A percentile compares a stretch with the other conserved stretches of the same genome.
Evolutionary conservation across 1,140 invertebrate genomes (phyloP).

Genomic region (Aphelinus certus): DNA sequence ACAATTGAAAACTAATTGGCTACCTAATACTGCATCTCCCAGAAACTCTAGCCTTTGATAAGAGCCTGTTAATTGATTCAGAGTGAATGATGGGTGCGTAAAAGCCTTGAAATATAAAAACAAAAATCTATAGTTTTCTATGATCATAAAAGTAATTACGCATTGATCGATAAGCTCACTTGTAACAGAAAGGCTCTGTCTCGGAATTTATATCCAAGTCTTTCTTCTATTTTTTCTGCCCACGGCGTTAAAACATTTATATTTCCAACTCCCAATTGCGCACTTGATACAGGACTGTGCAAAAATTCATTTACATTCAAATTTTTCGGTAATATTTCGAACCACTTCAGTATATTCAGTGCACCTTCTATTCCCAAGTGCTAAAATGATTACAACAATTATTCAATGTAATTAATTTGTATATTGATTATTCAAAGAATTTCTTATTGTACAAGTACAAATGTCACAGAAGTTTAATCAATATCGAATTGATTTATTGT

Average conservation of each 20-base stretch:
- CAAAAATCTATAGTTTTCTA: background rate
- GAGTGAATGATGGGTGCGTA: constrained; percentile 90
- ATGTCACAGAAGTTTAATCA: background rate
- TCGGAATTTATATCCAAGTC: constrained; percentile 74
- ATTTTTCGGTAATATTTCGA: constrained; percentile 71
- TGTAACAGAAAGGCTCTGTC: constrained; percentile 69
- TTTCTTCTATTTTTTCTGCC: constrained; percentile 68
- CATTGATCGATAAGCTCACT: constrained; percentile 52
- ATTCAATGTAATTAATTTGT: background rate
- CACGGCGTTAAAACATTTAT: constrained; percentile 62
- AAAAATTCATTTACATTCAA: constrained; percentile 54
- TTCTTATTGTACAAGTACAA: background rate
- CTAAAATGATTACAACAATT: constrained; percentile 50
- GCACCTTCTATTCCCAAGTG: constrained; percentile 68
- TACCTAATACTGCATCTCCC: constrained; percentile 89
- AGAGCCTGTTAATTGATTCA: constrained; percentile 86
- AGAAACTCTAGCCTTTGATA: constrained; percentile 96
- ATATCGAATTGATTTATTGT: too few species aligned
- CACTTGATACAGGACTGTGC: constrained; percentile 39
- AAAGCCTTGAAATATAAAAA: constrained; percentile 76
- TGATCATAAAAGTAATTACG: background rate
- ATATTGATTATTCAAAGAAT: background rate
- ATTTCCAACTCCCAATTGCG: constrained; percentile 56
- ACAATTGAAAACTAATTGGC: background rate
- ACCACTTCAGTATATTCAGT: constrained; percentile 77